These are phyloP conservation scores for Isaurus tuberculatus DNA, from an alignment of 92 coral and sea anemone genomes.

Conservation along the genomic window DNA sequence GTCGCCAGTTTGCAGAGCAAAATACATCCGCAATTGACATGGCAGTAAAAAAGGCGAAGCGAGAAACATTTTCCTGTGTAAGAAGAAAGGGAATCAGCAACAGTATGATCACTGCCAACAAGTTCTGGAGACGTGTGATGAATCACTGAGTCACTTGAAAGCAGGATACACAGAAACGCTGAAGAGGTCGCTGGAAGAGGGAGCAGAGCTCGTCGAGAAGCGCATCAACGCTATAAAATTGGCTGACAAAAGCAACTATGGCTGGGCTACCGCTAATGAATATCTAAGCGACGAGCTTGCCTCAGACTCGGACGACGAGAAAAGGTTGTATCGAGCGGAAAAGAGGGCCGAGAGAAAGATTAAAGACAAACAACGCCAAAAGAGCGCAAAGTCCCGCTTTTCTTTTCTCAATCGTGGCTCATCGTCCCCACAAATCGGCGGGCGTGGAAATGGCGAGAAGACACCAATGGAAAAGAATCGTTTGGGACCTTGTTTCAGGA, in stretches of 20 bases:
- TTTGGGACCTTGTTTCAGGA: too few relatives aligned
- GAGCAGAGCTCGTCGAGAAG: conserved; percentile 3
- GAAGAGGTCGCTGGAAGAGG: background rate
- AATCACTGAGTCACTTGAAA: background rate
- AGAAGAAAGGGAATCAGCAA: background rate
- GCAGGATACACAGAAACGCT: background rate
- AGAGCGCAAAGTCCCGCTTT: too few relatives aligned
- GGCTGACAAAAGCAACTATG: background rate
- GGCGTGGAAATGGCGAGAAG: too few relatives aligned
- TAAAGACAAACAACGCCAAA: background rate
- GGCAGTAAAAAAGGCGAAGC: background rate
- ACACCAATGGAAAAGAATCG: too few relatives aligned
- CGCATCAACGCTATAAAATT: background rate
- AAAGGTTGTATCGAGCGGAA: background rate
- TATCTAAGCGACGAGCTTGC: too few relatives aligned
- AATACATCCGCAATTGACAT: background rate
- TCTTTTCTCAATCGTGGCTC: too few relatives aligned
- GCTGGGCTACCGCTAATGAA: too few relatives aligned
- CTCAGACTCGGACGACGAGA: too few relatives aligned
- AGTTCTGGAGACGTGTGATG: background rate
- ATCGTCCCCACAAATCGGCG: too few relatives aligned
- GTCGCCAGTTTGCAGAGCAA: conserved; percentile 1
- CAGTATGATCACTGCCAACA: too few relatives aligned
- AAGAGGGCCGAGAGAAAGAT: too few relatives aligned
- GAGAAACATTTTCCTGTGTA: background rate